Evolutionary conservation across 1,140 invertebrate genomes (phyloP), one percentile per base, ranked within the genome.

Genomic region (Drosophila murphyi): DNA sequence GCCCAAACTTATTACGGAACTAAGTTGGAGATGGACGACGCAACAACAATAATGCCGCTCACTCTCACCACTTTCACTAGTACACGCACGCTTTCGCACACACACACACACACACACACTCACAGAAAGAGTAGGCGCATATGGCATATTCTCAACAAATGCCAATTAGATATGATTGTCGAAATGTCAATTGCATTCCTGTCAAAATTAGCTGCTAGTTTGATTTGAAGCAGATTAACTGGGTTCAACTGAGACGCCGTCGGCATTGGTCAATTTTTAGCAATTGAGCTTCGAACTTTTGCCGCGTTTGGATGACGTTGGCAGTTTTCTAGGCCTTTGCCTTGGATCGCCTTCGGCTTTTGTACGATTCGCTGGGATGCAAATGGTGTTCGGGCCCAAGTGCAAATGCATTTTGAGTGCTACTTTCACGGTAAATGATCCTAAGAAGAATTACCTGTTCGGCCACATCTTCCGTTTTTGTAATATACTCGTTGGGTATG

Each of bases 391-490:
- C 35, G 41, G 37, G 41, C 41, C 41, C 39, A 29, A 31, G 56
- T 10, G 41, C 10, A 60, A 55, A 29, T 61, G 12, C 3, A n/a
- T 35, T 63, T 51, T 65, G 3, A 29, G 10, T 61, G 41, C 47
- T 43, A 57, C 75, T 63, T 47, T 64, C 43, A 35, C 43, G 59
- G 31, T 41, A 35, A 31, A 62, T 41, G 60, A 68, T 63, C 48
- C 67, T 60, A 48, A 64, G 7, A 59, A 35, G 52, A 69, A 65
- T 79, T 90, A 98, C 98, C 96, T 98, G 97, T 94, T 99, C 98
- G 64, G 97, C 97, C 86, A 98, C 94, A 93, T 99, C 98, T 94
- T 99, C 98, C 47, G 97, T 97, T 92, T 96, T 97, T 69, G 97
- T 95, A 88, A 98, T 94, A 91, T 98, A 95, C 95, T 98, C 97